Evolutionary conservation across 2,113 vertebrate genomes (phyloP).

Genomic region (Pleuronectes platessa): DNA sequence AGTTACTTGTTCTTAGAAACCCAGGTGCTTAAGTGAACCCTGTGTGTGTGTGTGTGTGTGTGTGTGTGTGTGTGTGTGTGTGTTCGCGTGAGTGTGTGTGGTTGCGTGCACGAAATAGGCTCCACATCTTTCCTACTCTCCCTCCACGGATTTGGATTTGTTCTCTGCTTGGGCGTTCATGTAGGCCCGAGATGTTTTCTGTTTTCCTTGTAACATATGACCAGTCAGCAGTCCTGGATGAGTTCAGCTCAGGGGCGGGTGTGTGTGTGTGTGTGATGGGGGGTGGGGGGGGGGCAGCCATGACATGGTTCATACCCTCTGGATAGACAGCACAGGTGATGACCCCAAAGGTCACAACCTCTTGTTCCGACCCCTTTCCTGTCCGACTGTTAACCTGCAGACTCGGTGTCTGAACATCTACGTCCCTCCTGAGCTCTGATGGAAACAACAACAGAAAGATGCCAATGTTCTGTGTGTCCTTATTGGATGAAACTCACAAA

Average conservation of each 20-base stretch:
- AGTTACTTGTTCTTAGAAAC: constrained; percentile 27
- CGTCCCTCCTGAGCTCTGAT: constrained; percentile 16
- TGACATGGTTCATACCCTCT: constrained; percentile 13
- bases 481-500: constrained; percentile 7
- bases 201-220: constrained; percentile 24
- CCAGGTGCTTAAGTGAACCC: constrained; percentile 36
- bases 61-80: constrained; percentile 21
- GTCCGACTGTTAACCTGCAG: constrained; percentile 60
- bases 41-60: constrained; percentile 1
- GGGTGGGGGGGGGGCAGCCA: neutral
- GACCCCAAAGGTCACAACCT: constrained; percentile 62
- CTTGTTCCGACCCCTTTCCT: constrained; percentile 66
- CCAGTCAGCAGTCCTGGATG: neutral
- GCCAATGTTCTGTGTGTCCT: constrained; percentile 15
- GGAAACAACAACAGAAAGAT: constrained; percentile 51
- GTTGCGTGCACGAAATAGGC: constrained; percentile 7
- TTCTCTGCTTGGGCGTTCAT: constrained; percentile 24
- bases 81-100: neutral
- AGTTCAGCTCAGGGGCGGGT: constrained; percentile 11
- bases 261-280: too few relatives aligned
- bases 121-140: constrained; percentile 17
- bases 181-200: constrained; percentile 9
- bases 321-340: constrained; percentile 35
- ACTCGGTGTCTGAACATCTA: constrained; percentile 34
- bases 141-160: constrained; percentile 29